Evolutionary conservation across 2,797 vertebrate genomes (phyloP).

Genomic region (Aeoliscus strigatus): DNA sequence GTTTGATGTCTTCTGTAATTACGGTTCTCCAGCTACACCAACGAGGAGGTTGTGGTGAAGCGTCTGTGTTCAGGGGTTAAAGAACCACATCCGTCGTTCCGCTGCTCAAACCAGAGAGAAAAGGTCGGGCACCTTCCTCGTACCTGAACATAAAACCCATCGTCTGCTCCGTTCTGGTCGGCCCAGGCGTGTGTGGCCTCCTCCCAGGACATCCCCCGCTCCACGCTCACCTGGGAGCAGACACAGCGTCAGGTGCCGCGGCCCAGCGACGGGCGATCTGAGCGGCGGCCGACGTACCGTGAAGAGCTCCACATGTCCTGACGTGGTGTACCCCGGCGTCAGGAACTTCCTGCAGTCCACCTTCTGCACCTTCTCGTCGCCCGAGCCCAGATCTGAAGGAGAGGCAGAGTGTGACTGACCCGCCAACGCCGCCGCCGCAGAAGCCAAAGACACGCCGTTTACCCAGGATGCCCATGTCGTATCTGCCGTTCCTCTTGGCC

Average conservation of each 20-base stretch:
- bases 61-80: too few species aligned
- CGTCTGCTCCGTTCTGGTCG: constrained; percentile 89
- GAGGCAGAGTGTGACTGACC: background rate
- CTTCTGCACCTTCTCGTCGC: constrained; percentile 96
- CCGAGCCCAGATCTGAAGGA: constrained; percentile 88
- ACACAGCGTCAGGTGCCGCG: background rate
- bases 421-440: too few species aligned
- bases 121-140: background rate
- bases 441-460: constrained; percentile 28
- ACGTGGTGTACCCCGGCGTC: constrained; percentile 94
- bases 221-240: constrained; percentile 85
- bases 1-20: too few species aligned
- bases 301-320: constrained; percentile 92
- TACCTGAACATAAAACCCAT: constrained; percentile 98
- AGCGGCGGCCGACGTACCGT: constrained; percentile 75
- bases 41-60: too few species aligned
- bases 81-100: too few species aligned
- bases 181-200: constrained; percentile 96
- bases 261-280: too few species aligned
- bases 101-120: too few species aligned
- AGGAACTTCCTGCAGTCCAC: constrained; percentile 92
- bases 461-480: constrained; percentile 98
- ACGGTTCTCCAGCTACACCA: too few species aligned
- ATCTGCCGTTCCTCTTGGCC: constrained; percentile 95
- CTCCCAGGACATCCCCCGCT: constrained; percentile 98